Evolutionary conservation across 2,797 vertebrate species (phyloP), one percentile per base, ranked within the genome.

Genomic region (Rhynchotus rufescens): DNA sequence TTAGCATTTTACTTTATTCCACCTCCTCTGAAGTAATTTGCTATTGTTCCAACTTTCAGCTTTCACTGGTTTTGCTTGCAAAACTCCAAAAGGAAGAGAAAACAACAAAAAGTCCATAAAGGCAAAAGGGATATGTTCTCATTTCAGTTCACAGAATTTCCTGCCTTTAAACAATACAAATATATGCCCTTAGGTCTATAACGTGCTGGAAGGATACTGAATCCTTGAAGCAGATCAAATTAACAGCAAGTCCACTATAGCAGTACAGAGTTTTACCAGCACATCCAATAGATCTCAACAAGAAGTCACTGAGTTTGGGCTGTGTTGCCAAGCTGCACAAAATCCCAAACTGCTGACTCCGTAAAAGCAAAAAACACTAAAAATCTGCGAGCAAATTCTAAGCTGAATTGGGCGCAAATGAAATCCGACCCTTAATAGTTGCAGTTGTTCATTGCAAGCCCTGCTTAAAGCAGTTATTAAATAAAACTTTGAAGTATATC

Each of bases 41-140:
- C 86, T 90, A 90, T 94, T 92, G 93, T 94, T 96, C 64, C 90
- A 49, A 94, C 93, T 95, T 84, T 86, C 44, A 89, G 89, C 76
- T 95, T 95, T 91, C 52, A 59, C 89, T 94, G 80, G 61, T 86
- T 96, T 94, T 92, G 86, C 97, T 96, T 94, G 80, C 71, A 86
- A 74, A 95, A 52, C 88, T 87, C 96, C 95, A 93, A 89, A 97
- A 95, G 94, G 81, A 93, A 97, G 71, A 89, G 84, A 96, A 96
- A 95, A 93, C 80, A 96, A 97, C 94, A 88, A 77, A 89, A 89
- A 87, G 75, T 94, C 76, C 32, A 7, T 92, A 83, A 90, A 92
- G 91, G 86, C 95, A 91, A 94, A 95, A 80, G 73, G 89, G 69
- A 90, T 92, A 86, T 91, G 84, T 93, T 95, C 90, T 94, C 92